Conservation (phyloP, 1,140 invertebrate species). For the Cylas formicarius region DNA sequence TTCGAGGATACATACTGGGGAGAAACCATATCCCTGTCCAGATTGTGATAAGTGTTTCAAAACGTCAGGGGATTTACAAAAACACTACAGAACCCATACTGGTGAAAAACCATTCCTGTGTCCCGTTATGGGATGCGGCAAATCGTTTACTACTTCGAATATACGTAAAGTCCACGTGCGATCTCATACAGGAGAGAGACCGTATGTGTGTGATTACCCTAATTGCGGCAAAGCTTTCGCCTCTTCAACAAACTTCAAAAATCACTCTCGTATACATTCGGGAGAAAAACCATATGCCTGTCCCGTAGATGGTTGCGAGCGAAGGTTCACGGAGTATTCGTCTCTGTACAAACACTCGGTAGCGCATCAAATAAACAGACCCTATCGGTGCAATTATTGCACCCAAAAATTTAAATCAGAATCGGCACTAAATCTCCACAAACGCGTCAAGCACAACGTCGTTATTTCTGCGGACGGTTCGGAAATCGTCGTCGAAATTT, state of each 20-base stretch:
- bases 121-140: conserved; percentile 54
- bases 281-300: conserved; percentile 46
- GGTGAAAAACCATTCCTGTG: conserved; percentile 63
- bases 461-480: conserved; percentile 33
- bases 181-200: conserved; percentile 58
- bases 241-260: conserved; percentile 50
- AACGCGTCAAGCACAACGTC: conserved; percentile 38
- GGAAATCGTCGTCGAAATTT: conserved; percentile 28
- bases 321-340: conserved; percentile 68
- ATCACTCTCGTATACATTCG: conserved; percentile 54
- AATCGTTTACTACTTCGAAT: conserved; percentile 68
- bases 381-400: conserved; percentile 52
- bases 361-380: conserved; percentile 52
- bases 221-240: conserved; percentile 57
- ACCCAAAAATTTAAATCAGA: conserved; percentile 52
- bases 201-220: conserved; percentile 53
- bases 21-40: conserved; percentile 45
- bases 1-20: conserved; percentile 49
- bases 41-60: conserved; percentile 49
- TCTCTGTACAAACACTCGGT: conserved; percentile 68
- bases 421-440: conserved; percentile 53
- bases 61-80: conserved; percentile 43
- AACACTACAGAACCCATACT: conserved; percentile 37
- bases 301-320: conserved; percentile 54
- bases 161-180: conserved; percentile 59